phyloP scores from a whole-genome alignment of 2,888 invertebrate genomes.

The Tenthredo mesomela region DNA sequence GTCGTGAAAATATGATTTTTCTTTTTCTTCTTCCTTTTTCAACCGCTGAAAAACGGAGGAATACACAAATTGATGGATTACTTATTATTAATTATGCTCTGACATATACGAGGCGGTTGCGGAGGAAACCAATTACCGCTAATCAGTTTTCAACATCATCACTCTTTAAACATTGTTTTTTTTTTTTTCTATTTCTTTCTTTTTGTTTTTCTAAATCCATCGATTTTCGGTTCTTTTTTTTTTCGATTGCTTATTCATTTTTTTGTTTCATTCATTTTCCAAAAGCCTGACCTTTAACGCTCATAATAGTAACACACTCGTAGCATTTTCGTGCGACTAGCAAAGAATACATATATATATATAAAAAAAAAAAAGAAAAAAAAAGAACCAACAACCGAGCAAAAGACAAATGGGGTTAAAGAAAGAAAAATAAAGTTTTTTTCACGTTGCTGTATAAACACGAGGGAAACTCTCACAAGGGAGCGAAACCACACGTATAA shows the following conservation, averaged over 20 bases:
- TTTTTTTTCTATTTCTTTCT: neutral
- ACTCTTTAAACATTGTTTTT: neutral
- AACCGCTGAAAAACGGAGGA: conserved; percentile 33
- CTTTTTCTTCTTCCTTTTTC: conserved; percentile 52
- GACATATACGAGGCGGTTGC: neutral
- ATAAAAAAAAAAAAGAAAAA: too few species aligned
- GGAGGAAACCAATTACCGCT: conserved; percentile 16
- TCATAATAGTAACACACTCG: neutral
- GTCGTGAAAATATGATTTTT: conserved; percentile 21
- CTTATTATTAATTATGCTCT: conserved; percentile 37
- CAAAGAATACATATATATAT: neutral
- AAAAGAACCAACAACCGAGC: neutral
- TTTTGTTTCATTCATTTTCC: neutral
- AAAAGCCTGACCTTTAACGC: neutral
- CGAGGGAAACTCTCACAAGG: neutral
- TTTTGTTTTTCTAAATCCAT: neutral
- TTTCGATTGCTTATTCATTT: neutral
- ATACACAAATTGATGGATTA: conserved; percentile 43
- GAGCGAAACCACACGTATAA: neutral
- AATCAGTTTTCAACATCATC: conserved; percentile 14
- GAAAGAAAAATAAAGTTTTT: conserved; percentile 16
- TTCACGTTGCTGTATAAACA: conserved; percentile 5
- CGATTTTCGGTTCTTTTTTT: neutral
- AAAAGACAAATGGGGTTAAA: neutral
- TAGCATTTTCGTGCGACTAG: neutral